Evolutionary conservation across 2,113 vertebrate species (phyloP), one percentile per base, ranked within the genome.

Genomic region (Nothoprocta pentlandii): DNA sequence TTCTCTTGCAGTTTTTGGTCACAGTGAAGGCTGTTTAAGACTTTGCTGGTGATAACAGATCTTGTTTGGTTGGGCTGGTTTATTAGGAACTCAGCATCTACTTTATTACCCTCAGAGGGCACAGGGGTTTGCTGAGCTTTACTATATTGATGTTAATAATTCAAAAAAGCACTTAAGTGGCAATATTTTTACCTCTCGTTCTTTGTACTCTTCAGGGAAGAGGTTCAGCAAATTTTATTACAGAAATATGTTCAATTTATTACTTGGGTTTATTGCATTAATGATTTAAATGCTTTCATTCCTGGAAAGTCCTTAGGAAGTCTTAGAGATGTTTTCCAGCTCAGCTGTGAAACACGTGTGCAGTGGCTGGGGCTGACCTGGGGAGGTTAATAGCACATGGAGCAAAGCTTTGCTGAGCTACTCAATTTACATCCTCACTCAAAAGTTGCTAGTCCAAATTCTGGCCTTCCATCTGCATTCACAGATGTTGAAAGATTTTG

Each of bases 341-440:
- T 92, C 8, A 21, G 15, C 49, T 47, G 25, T 44, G 23, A 80
- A 80, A 20, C 41, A 13, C 0, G 0, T 56, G 20, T 16, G 47
- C 13, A 6, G 25, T 7, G 25, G n/a, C n/a, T 64, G 26, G 21
- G 34, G 9, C 59, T 82, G 42, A 64, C 39, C 20, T 77, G 41
- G 14, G 26, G 41, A 82, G 63, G 12, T 10, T 19, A 44, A 6
- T 28, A 5, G 32, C 11, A 62, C 16, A 2, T 5, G n/a, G 69
- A 83, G 30, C 14, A 76, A 67, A 80, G 34, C 28, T 61, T 47
- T 68, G 16, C 47, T 83, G 59, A 61, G 30, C 16, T 10, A 64
- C 34, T 53, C 16, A 81, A 63, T 81, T 39, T 69, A 80, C n/a
- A 75, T 36, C 9, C 71, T 89, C 46, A 59, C 6, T 10, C 16